Percentiles rank a stretch among this genome's conserved stretches.
Conservation (phyloP, 2,888 invertebrate genomes). For the Mythimna loreyi region DNA sequence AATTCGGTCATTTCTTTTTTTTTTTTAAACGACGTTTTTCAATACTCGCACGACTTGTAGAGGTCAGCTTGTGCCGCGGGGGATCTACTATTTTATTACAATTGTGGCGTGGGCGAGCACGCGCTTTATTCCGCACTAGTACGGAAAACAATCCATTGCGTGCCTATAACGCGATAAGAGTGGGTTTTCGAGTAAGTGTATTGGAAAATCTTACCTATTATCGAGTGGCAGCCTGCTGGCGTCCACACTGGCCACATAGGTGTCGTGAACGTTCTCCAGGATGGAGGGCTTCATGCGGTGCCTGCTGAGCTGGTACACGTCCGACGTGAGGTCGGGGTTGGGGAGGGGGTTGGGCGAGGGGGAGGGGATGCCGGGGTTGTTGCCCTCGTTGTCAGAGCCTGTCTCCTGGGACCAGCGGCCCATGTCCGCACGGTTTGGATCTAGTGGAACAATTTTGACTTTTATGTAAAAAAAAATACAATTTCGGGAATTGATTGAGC, state of each 20-base stretch:
- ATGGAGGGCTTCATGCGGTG: constrained; percentile 91
- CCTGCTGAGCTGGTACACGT: constrained; percentile 89
- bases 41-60: too few relatives aligned
- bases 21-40: too few relatives aligned
- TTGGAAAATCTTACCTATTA: constrained; percentile 76
- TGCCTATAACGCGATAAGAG: too few relatives aligned
- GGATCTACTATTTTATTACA: too few relatives aligned
- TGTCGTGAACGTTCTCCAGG: constrained; percentile 91
- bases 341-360: constrained; percentile 93
- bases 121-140: too few relatives aligned
- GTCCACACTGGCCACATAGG: constrained; percentile 88
- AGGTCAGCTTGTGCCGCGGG: too few relatives aligned
- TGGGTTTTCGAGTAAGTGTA: too few relatives aligned
- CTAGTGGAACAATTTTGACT: constrained; percentile 56
- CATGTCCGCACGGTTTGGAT: constrained; percentile 76
- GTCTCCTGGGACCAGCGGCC: constrained; percentile 95
- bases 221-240: constrained; percentile 83
- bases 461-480: not conserved
- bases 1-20: too few relatives aligned
- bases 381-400: constrained; percentile 94
- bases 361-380: constrained; percentile 74
- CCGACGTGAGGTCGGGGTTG: constrained; percentile 94
- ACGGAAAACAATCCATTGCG: too few relatives aligned
- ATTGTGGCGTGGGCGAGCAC: too few relatives aligned
- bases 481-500: not conserved